Evolutionary conservation across 2,888 invertebrate genomes (phyloP).

Genomic region (Phyto melanocephala): DNA sequence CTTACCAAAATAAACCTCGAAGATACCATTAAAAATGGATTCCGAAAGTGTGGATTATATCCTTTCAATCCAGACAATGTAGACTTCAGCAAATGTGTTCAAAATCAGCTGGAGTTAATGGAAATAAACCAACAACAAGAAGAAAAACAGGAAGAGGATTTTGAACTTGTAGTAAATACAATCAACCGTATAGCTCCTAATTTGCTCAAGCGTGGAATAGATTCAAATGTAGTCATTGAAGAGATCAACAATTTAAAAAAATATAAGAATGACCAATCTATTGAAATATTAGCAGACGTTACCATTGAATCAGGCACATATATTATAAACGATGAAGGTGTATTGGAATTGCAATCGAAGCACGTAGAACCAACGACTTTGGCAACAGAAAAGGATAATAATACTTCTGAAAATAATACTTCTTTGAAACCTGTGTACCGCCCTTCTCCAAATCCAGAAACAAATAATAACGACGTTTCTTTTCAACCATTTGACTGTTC

Average conservation of each 20-base stretch:
- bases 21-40: slow-evolving; percentile 14
- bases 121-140: neutral
- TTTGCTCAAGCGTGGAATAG: slow-evolving; percentile 24
- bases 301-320: slow-evolving; percentile 9
- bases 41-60: slow-evolving; percentile 39
- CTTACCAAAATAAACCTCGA: neutral
- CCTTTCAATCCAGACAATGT: slow-evolving; percentile 39
- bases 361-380: neutral
- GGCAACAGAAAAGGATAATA: neutral
- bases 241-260: slow-evolving; percentile 11
- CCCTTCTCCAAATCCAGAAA: too few relatives aligned
- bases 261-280: neutral
- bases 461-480: too few relatives aligned
- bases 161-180: neutral
- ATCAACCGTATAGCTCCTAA: slow-evolving; percentile 24
- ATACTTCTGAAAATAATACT: too few relatives aligned
- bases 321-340: slow-evolving; percentile 14
- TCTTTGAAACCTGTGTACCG: neutral
- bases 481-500: too few relatives aligned
- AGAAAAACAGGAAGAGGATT: slow-evolving; percentile 12
- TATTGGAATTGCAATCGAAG: neutral
- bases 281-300: slow-evolving; percentile 21
- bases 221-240: slow-evolving; percentile 7
- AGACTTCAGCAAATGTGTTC: slow-evolving; percentile 18
- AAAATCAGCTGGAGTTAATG: slow-evolving; percentile 18